Conservation (phyloP, 2,113 vertebrate species). For the Passer domesticus region DNA sequence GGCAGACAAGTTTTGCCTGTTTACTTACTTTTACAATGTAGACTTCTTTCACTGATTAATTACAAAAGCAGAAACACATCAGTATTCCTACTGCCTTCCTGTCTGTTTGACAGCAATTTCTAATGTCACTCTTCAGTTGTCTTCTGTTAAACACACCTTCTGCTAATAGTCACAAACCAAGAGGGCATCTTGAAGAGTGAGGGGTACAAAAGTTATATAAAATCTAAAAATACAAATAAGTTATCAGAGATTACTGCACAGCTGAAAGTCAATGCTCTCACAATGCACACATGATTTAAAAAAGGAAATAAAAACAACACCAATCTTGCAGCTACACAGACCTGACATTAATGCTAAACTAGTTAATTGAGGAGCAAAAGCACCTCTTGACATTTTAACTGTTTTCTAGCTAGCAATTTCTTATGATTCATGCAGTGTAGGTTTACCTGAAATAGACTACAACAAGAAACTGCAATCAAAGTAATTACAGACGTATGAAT, state of each 20-base stretch:
- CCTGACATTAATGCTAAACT: neutral
- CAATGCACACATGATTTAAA: neutral
- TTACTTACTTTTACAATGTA: neutral
- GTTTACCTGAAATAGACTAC: neutral
- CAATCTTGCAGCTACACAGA: neutral
- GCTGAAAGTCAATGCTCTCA: neutral
- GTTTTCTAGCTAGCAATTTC: neutral
- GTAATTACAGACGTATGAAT: neutral
- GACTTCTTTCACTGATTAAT: neutral
- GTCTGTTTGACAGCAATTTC: neutral
- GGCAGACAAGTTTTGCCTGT: neutral
- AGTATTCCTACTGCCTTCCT: neutral
- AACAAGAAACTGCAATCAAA: neutral
- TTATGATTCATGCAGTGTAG: neutral
- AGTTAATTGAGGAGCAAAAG: neutral
- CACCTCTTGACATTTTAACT: constrained; percentile 1
- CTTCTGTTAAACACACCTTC: neutral
- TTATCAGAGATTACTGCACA: neutral
- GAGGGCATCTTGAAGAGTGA: neutral
- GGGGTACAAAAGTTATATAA: neutral
- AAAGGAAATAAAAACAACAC: neutral
- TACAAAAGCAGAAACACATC: neutral
- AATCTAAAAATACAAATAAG: neutral
- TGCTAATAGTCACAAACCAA: neutral
- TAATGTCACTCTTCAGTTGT: neutral